These are phyloP conservation scores for Pissodes strobi DNA, from an alignment of 1,140 invertebrate species.

Conservation along the genomic window DNA sequence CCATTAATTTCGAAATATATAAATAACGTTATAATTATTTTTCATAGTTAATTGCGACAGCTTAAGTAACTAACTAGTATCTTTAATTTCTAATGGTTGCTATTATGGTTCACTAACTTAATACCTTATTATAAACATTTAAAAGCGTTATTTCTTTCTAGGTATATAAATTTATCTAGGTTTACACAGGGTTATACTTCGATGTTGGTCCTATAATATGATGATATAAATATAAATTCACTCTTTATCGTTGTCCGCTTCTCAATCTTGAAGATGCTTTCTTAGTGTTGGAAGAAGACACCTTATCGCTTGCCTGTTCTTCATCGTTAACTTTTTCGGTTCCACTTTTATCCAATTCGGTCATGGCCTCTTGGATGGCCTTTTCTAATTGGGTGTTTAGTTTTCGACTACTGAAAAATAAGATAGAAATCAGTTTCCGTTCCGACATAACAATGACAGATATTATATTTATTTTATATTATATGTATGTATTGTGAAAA, in stretches of 20 bases:
- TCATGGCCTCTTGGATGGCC: constrained; percentile 89
- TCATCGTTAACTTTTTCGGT: neutral
- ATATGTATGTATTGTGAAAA: no score
- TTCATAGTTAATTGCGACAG: no score
- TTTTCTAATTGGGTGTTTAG: constrained; percentile 84
- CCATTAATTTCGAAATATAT: no score
- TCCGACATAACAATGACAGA: no score
- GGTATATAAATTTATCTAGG: constrained; percentile 39
- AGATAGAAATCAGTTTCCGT: no score
- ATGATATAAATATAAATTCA: constrained; percentile 31
- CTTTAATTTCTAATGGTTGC: no score
- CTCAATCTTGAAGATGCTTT: constrained; percentile 34
- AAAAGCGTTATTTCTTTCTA: constrained; percentile 42
- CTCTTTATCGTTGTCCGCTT: constrained; percentile 36
- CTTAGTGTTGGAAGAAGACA: constrained; percentile 25
- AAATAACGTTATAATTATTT: no score
- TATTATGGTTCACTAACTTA: constrained; percentile 6
- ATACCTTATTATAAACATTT: constrained; percentile 34
- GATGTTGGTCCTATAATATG: constrained; percentile 47
- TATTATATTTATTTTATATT: no score
- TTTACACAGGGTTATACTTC: constrained; percentile 41
- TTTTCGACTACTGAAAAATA: constrained; percentile 82
- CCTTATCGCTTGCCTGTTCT: constrained; percentile 10
- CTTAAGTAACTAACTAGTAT: no score
- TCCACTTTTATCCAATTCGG: constrained; percentile 70